A percentile compares a stretch with the other conserved stretches of the same genome.
Conservation (phyloP, 1,140 invertebrate genomes). For the Drosophila persimilis region DNA sequence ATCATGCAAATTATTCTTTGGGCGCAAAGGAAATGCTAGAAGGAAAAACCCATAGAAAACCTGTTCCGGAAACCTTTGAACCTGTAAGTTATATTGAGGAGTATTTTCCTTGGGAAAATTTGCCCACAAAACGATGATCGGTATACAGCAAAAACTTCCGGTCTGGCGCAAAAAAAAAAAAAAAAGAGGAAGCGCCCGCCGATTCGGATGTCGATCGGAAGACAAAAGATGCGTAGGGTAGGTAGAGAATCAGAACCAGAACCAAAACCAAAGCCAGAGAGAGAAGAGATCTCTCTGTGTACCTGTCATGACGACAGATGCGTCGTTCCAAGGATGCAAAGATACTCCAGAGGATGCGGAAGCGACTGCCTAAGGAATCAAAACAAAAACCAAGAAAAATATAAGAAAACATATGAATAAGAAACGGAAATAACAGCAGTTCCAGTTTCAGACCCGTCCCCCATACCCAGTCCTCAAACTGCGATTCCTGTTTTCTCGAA, state of each 20-base stretch:
- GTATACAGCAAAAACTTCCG: slow-evolving; percentile 72
- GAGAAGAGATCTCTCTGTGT: slow-evolving; percentile 17
- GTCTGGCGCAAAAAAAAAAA: slow-evolving; percentile 31
- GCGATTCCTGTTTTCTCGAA: slow-evolving; percentile 32
- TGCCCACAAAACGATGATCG: slow-evolving; percentile 66
- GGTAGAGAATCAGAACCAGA: too few species aligned
- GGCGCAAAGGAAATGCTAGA: slow-evolving; percentile 13
- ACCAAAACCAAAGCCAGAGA: slow-evolving; percentile 3
- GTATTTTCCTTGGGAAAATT: slow-evolving; percentile 19
- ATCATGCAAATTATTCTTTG: slow-evolving; percentile 60
- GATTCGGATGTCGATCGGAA: slow-evolving; percentile 15
- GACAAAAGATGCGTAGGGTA: slow-evolving; percentile 60
- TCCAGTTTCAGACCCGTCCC: slow-evolving; percentile 5
- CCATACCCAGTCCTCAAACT: neutral
- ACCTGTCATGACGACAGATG: slow-evolving; percentile 73
- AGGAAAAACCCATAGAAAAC: slow-evolving; percentile 21
- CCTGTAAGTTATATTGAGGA: slow-evolving; percentile 57
- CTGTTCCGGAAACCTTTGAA: slow-evolving; percentile 38
- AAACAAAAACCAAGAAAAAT: slow-evolving; percentile 62
- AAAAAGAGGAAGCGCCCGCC: slow-evolving; percentile 45
- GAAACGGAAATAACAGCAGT: slow-evolving; percentile 69
- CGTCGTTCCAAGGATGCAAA: slow-evolving; percentile 37
- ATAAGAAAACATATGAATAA: slow-evolving; percentile 29
- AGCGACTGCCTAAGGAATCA: slow-evolving; percentile 59
- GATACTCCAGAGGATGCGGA: slow-evolving; percentile 60